Evolutionary conservation across 2,888 invertebrate species (phyloP).

Genomic region (Drosophila fungiperda): DNA sequence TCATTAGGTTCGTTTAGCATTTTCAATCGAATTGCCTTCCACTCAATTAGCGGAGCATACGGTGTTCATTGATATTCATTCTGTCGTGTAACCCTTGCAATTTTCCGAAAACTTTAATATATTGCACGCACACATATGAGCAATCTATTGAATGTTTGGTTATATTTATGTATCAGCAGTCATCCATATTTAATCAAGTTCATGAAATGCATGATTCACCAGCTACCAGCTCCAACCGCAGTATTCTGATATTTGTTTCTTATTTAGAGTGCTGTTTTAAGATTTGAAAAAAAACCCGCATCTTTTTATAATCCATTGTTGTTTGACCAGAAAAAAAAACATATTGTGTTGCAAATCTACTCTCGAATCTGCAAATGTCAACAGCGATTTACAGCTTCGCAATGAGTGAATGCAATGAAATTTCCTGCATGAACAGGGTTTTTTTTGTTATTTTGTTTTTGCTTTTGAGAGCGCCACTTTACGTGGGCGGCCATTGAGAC

Average conservation of each 20-base stretch:
- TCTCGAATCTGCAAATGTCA: background rate
- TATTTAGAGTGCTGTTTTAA: background rate
- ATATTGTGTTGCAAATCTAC: background rate
- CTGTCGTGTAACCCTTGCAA: background rate
- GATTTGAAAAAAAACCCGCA: background rate
- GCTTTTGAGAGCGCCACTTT: conserved; percentile 33
- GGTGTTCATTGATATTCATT: conserved; percentile 3
- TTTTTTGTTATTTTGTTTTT: background rate
- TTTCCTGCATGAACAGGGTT: background rate
- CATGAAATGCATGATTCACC: background rate
- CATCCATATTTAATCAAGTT: background rate
- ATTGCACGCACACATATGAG: background rate
- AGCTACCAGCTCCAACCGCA: no score
- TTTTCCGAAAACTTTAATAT: background rate
- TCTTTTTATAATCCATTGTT: background rate
- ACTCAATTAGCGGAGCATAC: background rate
- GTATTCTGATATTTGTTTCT: background rate
- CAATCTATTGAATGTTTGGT: background rate
- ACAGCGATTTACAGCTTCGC: background rate
- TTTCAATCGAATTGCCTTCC: conserved; percentile 9
- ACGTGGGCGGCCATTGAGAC: conserved; percentile 47
- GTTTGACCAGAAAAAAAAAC: background rate
- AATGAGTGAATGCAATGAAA: background rate
- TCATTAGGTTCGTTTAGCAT: conserved; percentile 1
- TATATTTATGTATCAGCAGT: background rate